phyloP scores from a whole-genome alignment of 2,797 vertebrate genomes.

The Macropus fuliginosus region DNA sequence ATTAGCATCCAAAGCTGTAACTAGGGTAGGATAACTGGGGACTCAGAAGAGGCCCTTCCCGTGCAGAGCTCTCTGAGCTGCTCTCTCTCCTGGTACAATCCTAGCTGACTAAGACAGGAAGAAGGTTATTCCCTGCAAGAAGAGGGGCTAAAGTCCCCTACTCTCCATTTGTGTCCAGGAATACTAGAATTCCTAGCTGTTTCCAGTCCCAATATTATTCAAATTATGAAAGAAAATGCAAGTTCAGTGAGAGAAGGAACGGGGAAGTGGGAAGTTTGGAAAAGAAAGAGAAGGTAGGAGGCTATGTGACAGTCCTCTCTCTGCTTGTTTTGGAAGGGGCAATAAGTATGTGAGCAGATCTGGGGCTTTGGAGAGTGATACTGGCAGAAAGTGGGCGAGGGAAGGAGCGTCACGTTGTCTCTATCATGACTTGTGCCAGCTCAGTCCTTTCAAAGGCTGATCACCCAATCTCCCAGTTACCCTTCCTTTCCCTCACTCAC shows the following conservation, averaged over 20 bases:
- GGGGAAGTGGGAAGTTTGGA: neutral
- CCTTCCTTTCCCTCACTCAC: neutral
- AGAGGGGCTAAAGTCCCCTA: neutral
- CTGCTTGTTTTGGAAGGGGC: neutral
- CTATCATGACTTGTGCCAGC: neutral
- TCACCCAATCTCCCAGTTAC: too few species aligned
- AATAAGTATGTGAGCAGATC: neutral
- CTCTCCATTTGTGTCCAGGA: neutral
- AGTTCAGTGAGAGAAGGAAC: neutral
- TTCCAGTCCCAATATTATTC: neutral
- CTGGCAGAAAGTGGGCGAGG: too few species aligned
- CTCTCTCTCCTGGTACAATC: neutral
- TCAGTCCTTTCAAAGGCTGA: neutral
- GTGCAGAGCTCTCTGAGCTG: neutral
- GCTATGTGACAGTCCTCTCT: neutral
- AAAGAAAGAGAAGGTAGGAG: neutral
- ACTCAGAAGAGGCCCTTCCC: too few species aligned
- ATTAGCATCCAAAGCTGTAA: neutral
- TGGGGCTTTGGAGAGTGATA: neutral
- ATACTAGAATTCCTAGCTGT: neutral
- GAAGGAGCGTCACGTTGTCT: neutral
- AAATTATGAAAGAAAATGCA: neutral
- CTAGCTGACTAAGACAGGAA: neutral
- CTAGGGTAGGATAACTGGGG: neutral
- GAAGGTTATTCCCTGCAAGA: neutral